These are phyloP conservation scores for Aporophyla nigra DNA, from an alignment of 2,888 invertebrate genomes.

Conservation along the genomic window DNA sequence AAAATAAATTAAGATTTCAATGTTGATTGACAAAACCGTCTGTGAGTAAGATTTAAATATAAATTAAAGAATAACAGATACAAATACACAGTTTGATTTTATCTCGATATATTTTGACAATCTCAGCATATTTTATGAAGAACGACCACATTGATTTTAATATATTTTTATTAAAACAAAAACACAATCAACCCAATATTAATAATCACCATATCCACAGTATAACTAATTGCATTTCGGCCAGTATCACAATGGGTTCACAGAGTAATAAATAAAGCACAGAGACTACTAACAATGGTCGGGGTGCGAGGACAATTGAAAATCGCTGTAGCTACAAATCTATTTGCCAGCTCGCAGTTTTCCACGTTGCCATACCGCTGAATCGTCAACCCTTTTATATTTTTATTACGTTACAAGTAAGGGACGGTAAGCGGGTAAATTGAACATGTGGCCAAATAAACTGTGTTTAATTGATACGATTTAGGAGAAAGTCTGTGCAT, in stretches of 20 bases:
- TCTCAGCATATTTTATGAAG: slow-evolving; percentile 3
- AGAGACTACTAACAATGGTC: slow-evolving; percentile 58
- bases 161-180: slow-evolving; percentile 11
- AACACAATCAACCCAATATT: slow-evolving; percentile 3
- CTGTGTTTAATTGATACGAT: not conserved
- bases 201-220: slow-evolving; percentile 29
- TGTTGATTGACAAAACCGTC: slow-evolving; percentile 12
- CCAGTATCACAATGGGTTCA: slow-evolving; percentile 56
- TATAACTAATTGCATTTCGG: slow-evolving; percentile 54
- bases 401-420: slow-evolving; percentile 38
- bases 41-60: slow-evolving; percentile 24
- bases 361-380: slow-evolving; percentile 51
- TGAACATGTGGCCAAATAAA: not conserved
- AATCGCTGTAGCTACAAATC: slow-evolving; percentile 69
- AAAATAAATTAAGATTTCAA: slow-evolving; percentile 13
- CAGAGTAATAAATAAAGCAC: slow-evolving; percentile 64
- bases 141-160: not conserved
- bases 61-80: slow-evolving; percentile 19
- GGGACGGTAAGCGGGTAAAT: not conserved
- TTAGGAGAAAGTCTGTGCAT: not conserved
- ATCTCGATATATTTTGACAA: slow-evolving; percentile 16
- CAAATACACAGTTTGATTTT: slow-evolving; percentile 1
- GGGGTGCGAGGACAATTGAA: slow-evolving; percentile 66
- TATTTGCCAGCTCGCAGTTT: slow-evolving; percentile 66
- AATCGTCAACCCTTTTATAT: slow-evolving; percentile 58